Conservation (phyloP, 2,797 vertebrate species). For the Psittacula derbiana region DNA sequence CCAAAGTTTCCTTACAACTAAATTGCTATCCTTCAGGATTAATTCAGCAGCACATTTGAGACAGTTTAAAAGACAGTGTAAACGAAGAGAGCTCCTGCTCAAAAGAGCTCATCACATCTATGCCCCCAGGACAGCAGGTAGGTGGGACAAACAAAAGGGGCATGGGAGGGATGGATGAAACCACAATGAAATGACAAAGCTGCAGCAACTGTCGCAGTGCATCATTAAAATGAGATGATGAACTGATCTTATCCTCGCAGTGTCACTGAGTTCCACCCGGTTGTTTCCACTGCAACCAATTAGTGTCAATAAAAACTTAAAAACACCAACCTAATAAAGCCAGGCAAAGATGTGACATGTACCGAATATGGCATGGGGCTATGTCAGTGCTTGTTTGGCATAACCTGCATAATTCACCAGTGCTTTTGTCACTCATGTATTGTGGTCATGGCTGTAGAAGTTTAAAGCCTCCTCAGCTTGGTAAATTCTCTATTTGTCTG, state of each 20-base stretch:
- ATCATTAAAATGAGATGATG: background rate
- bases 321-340: background rate
- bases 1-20: background rate
- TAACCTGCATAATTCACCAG: background rate
- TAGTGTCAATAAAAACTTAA: slow-evolving; percentile 11
- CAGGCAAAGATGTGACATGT: background rate
- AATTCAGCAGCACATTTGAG: background rate
- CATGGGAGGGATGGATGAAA: background rate
- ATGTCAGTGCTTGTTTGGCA: background rate
- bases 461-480: background rate
- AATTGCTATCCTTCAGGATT: background rate
- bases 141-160: background rate
- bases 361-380: background rate
- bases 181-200: background rate
- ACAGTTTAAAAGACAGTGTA: background rate
- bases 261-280: background rate
- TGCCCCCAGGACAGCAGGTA: background rate
- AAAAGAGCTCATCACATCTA: background rate
- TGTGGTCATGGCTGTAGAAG: background rate
- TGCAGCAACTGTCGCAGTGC: background rate
- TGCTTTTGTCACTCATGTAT: background rate
- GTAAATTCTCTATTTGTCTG: background rate
- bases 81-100: background rate
- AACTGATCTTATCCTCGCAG: background rate
- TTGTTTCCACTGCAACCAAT: background rate